Base-by-base conservation (phyloP, 2,113 vertebrate genomes). In the Chaetura pelagica region DNA sequence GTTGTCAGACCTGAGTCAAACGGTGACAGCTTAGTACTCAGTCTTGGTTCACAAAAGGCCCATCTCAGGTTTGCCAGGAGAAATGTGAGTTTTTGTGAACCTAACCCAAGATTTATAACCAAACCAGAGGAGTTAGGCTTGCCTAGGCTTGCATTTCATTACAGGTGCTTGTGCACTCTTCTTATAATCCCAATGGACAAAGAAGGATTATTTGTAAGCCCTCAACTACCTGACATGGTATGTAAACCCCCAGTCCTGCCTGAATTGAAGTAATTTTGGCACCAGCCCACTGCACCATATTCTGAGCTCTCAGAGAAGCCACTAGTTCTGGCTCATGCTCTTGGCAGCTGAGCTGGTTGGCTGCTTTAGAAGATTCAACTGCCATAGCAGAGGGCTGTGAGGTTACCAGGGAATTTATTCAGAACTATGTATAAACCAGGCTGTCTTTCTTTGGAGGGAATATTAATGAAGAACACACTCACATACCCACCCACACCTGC, bases 361-460 rank as follows among this genome's bases (percentile, higher is more conserved):
- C 82, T 78, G 87, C 23, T 54, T 95, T 89, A 74, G 85, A 59
- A 88, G 38, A 57, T 63, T 42, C 64, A 80, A 90, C 20, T 86
- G 84, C 38, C 49, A 15, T 8, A 44, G 83, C 87, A 93, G 85
- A 90, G 92, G 87, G 63, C 57, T 86, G 55, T 44, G 57, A 68
- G 59, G 85, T 42, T 77, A 84, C 63, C 66, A 79, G 67, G 58
- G 61, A 86, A 90, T 96, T 93, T 91, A 93, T 96, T 91, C 74
- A 82, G 59, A 85, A 29, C 26, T 88, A 4, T 1, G 7, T 48
- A 77, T 44, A 79, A 90, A 74, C 13, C 12, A 90, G 63, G 62
- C 74, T 87, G 89, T 35, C 55, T 77, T 11, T 73, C 26, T 46
- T 83, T 0, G 0, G 59, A 32, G 34, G 29, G 32, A 91, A 85